Evolutionary conservation across 2,113 vertebrate genomes (phyloP).

Genomic region (Petaurus breviceps): DNA sequence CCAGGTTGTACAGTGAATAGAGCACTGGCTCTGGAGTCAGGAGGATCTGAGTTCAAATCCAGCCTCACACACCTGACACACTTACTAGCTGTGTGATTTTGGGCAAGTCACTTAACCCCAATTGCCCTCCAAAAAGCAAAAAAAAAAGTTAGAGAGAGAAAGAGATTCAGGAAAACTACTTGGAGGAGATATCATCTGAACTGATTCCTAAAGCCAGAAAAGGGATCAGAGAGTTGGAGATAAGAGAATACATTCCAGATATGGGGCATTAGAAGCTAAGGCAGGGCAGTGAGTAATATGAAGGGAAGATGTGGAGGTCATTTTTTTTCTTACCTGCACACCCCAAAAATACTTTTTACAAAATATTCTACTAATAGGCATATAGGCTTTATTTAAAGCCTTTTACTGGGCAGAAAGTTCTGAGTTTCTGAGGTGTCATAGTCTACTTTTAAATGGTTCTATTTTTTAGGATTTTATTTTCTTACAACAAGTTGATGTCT

Average conservation of each 20-base stretch:
- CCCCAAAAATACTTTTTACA: background rate
- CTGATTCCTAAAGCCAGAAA: too few species aligned
- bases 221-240: background rate
- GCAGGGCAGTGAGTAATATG: background rate
- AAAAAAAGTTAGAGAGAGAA: too few species aligned
- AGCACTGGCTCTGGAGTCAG: too few species aligned
- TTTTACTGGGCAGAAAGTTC: background rate
- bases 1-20: too few species aligned
- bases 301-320: background rate
- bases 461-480: background rate
- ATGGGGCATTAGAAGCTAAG: background rate
- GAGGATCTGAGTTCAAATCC: too few species aligned
- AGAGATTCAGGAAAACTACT: too few species aligned
- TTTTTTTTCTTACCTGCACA: background rate
- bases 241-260: background rate
- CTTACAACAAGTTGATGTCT: background rate
- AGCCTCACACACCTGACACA: too few species aligned
- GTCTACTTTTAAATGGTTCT: background rate
- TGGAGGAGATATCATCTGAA: too few species aligned
- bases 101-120: too few species aligned
- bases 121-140: too few species aligned
- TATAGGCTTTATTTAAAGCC: background rate
- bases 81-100: too few species aligned
- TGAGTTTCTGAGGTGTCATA: background rate
- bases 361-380: background rate